Evolutionary conservation across 35 echinoderm and acorn worm species (phyloP).

Genomic region (Acanthaster planci): DNA sequence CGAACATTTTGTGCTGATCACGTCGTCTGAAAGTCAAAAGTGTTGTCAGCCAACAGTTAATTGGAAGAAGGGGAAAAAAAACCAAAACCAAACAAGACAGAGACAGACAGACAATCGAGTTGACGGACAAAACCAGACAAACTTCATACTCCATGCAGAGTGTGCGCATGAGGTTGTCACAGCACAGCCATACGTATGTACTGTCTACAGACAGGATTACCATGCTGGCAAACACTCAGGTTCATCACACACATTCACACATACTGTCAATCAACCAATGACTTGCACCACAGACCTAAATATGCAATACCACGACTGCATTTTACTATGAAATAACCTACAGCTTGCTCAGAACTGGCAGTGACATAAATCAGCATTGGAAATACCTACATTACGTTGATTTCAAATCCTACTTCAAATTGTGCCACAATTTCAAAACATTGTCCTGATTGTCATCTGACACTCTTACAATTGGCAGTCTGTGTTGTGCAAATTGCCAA

Average conservation of each 20-base stretch:
- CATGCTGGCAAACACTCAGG: slow-evolving; percentile 16
- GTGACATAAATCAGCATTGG: no score
- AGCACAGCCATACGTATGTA: not conserved
- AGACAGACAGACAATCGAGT: not conserved
- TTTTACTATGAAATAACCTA: no score
- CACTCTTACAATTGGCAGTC: no score
- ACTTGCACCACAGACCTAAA: not conserved
- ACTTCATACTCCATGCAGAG: not conserved
- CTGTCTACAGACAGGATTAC: not conserved
- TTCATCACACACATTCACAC: slow-evolving; percentile 18
- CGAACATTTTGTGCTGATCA: slow-evolving; percentile 10
- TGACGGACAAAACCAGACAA: not conserved
- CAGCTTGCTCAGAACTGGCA: no score
- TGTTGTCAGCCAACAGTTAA: slow-evolving; percentile 54
- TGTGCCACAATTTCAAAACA: no score
- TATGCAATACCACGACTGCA: not conserved
- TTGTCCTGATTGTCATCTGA: no score
- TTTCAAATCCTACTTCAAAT: no score
- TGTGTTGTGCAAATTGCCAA: no score
- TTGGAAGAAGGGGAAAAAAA: slow-evolving; percentile 35
- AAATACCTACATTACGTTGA: no score
- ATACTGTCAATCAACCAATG: not conserved
- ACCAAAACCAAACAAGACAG: not conserved
- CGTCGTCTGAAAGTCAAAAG: slow-evolving; percentile 53
- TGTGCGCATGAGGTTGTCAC: not conserved